phyloP scores from a whole-genome alignment of 2,888 invertebrate species.

The Ferdinandea cuprea region DNA sequence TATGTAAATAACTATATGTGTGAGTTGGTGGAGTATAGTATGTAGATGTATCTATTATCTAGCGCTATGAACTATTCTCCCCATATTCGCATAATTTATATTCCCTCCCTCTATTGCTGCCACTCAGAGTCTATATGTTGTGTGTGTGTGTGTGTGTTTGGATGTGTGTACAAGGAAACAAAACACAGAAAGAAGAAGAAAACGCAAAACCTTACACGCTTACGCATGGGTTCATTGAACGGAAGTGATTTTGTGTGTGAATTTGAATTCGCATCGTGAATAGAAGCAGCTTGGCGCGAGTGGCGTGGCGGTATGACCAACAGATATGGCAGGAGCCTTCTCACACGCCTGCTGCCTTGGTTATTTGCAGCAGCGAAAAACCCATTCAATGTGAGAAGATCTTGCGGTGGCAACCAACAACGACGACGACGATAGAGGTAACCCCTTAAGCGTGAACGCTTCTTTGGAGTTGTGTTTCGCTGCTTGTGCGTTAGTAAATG shows the following conservation, averaged over 20 bases:
- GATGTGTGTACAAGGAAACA: slow-evolving; percentile 43
- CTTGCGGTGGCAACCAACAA: slow-evolving; percentile 19
- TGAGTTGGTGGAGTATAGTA: background rate
- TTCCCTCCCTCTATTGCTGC: slow-evolving; percentile 11
- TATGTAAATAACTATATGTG: too few species aligned
- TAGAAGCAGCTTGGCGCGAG: slow-evolving; percentile 1
- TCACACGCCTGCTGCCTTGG: background rate
- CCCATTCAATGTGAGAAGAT: slow-evolving; percentile 15
- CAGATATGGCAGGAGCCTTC: slow-evolving; percentile 22
- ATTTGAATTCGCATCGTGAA: slow-evolving; percentile 62
- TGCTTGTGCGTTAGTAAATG: slow-evolving; percentile 17
- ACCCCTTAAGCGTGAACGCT: slow-evolving; percentile 18
- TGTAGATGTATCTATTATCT: slow-evolving; percentile 51
- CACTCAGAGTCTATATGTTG: too few species aligned
- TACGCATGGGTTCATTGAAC: slow-evolving; percentile 82
- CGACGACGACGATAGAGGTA: slow-evolving; percentile 17
- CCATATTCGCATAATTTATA: slow-evolving; percentile 56
- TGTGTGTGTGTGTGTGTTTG: too few species aligned
- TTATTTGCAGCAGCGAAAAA: background rate
- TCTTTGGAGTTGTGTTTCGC: background rate
- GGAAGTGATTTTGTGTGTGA: slow-evolving; percentile 79
- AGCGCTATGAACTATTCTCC: slow-evolving; percentile 64
- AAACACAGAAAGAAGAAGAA: slow-evolving; percentile 44
- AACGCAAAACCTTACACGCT: slow-evolving; percentile 75
- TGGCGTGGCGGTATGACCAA: background rate